Conservation (phyloP, 2,888 invertebrate species). For the Phasia obesa region DNA sequence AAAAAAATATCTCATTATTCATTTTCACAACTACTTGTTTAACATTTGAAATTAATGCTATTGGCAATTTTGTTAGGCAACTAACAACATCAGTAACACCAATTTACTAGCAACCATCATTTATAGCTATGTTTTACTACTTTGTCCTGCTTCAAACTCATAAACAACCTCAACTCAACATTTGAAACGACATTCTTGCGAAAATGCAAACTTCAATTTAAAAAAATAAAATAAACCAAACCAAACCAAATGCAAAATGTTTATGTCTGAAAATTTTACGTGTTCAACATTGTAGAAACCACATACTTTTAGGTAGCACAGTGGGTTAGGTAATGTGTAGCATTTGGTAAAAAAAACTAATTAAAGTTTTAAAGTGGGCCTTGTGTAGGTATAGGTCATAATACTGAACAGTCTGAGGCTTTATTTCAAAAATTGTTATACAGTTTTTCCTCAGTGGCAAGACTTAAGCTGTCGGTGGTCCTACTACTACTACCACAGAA, state of each 20-base stretch:
- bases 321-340: background rate
- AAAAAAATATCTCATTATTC: constrained; percentile 52
- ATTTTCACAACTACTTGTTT: constrained; percentile 52
- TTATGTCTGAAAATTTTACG: constrained; percentile 39
- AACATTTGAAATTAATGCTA: constrained; percentile 61
- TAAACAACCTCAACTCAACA: background rate
- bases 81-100: constrained; percentile 44
- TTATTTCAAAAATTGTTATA: too few relatives aligned
- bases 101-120: constrained; percentile 16
- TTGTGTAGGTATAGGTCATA: too few relatives aligned
- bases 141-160: background rate
- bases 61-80: constrained; percentile 51
- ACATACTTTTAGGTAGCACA: constrained; percentile 23
- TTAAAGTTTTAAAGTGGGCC: too few relatives aligned
- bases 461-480: too few relatives aligned
- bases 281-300: constrained; percentile 28
- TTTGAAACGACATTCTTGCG: background rate
- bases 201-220: too few relatives aligned
- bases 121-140: background rate
- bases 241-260: constrained; percentile 29
- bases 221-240: constrained; percentile 6
- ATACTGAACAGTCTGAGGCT: too few relatives aligned
- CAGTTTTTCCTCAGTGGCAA: too few relatives aligned
- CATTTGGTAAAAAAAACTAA: too few relatives aligned
- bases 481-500: too few relatives aligned